Evolutionary conservation across 2,888 invertebrate genomes (phyloP).

Genomic region (Cataglyphis albicans): DNA sequence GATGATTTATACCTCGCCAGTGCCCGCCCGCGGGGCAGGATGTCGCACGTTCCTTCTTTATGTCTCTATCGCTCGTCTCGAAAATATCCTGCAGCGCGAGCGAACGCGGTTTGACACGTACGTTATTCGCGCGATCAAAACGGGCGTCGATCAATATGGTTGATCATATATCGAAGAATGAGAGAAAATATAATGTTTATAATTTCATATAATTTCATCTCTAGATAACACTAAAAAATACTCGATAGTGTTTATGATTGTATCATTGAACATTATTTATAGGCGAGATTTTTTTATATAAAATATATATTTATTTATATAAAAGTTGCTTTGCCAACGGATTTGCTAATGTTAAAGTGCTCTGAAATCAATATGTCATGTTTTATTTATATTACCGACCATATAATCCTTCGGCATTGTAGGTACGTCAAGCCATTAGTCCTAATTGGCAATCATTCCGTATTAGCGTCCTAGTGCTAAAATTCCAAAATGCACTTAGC

Average conservation of each 20-base stretch:
- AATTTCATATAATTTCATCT: neutral
- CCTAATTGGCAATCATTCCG: conserved; percentile 29
- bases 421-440: neutral
- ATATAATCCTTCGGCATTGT: neutral
- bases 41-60: conserved; percentile 84
- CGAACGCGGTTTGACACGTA: conserved; percentile 63
- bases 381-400: conserved; percentile 1
- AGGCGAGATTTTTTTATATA: neutral
- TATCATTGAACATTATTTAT: neutral
- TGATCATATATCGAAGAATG: neutral
- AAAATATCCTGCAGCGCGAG: conserved; percentile 76
- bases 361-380: conserved; percentile 4
- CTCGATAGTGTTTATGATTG: neutral
- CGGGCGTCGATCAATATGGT: neutral
- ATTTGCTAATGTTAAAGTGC: conserved; percentile 1
- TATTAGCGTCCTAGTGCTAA: conserved; percentile 29
- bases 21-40: conserved; percentile 83
- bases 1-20: conserved; percentile 84
- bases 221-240: neutral
- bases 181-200: neutral
- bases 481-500: conserved; percentile 19
- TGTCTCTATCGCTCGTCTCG: conserved; percentile 80
- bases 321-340: neutral
- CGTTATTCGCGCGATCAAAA: conserved; percentile 63
- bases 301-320: too few relatives aligned